Evolutionary conservation across 2,797 vertebrate species (phyloP).

Genomic region (Capromys pilorides): DNA sequence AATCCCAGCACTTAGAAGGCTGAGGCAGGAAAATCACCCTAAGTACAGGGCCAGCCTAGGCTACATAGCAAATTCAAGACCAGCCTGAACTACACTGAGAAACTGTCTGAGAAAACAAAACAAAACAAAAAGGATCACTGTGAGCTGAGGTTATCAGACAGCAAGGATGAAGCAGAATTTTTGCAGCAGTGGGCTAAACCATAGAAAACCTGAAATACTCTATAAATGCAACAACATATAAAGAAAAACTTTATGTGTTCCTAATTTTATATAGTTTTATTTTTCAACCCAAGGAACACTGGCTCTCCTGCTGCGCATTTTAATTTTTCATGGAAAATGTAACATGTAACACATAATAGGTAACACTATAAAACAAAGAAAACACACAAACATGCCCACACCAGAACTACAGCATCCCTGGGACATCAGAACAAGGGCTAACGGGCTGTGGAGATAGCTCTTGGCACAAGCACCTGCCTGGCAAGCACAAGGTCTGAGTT

Average conservation of each 20-base stretch:
- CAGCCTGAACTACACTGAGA: not conserved
- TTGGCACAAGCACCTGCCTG: too few species aligned
- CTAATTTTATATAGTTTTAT: constrained; percentile 64
- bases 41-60: not conserved
- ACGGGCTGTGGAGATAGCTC: too few species aligned
- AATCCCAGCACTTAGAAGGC: not conserved
- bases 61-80: not conserved
- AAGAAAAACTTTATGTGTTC: not conserved
- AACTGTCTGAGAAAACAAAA: not conserved
- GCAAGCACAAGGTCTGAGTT: too few species aligned
- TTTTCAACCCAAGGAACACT: constrained; percentile 75
- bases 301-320: constrained; percentile 71
- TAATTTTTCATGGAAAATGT: not conserved
- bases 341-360: not conserved
- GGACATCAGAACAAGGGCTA: constrained; percentile 8
- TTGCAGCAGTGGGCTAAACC: not conserved
- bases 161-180: not conserved
- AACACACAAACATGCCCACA: not conserved
- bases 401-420: not conserved
- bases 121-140: not conserved
- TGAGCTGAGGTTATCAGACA: not conserved
- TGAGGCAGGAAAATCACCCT: not conserved
- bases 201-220: not conserved
- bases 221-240: constrained; percentile 28
- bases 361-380: constrained; percentile 36